Base-by-base conservation (phyloP, 2,888 invertebrate species). In the Drosophila anomelani region DNA sequence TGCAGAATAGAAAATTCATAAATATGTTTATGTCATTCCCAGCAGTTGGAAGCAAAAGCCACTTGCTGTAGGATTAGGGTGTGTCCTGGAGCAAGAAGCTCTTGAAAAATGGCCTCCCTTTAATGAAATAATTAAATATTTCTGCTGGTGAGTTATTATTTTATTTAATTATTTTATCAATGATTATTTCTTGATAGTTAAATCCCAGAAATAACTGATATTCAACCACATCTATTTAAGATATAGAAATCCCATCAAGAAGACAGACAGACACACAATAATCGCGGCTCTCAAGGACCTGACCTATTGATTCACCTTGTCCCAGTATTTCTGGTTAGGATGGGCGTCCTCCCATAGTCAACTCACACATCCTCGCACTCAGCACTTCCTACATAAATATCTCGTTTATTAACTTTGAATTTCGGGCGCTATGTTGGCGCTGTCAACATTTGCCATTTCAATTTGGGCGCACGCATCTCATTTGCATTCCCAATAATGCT, bases 401-500 rank as follows among this genome's bases (percentile, higher is more conserved):
- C 81, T 80, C 71, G 74, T 76, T 81, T 82, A 81, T 81, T 82
- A 80, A 79, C 82, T 80, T 77, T 41, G 80, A 77, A 77, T 77
- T 74, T 76, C 47, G 39, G 41, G 41, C 32, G 41, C 47, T 38
- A 43, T 56, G 61, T 69, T 62, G 70, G 47, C 58, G 47, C 51
- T 75, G 59, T 61, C 61, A 70, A 70, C 81, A 66, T 80, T 78
- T 78, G 70, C 75, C 66, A 80, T 80, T 78, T 78, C 78, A 78
- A 78, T 78, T 78, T 78, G 53, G 69, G 61, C 49, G 68, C 66
- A 68, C 59, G 76, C 81, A 79, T 78, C 77, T 77, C 76, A 81
- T 81, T 79, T 81, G 79, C 81, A 80, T 78, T 64, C 51, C 39
- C 79, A 78, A 75, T 67, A 75, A 60, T n/a, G 36, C 36, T 38